Evolutionary conservation across 2,797 vertebrate species (phyloP).

Genomic region (Echeneis naucrates): DNA sequence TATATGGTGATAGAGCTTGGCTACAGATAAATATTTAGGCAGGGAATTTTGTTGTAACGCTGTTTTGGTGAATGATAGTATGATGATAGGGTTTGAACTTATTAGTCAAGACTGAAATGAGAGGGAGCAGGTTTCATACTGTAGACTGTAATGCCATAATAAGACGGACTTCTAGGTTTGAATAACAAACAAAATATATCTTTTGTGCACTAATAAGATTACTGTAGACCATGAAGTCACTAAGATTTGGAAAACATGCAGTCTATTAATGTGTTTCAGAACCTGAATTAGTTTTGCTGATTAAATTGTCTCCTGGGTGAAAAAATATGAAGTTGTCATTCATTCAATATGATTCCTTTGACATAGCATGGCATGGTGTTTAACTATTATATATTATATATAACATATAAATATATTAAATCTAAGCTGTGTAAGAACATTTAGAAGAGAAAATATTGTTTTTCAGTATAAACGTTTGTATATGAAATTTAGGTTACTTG

Average conservation of each 20-base stretch:
- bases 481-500: not conserved
- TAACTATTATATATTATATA: conserved; percentile 2
- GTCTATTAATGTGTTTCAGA: conserved; percentile 34
- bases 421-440: not conserved
- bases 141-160: conserved; percentile 44
- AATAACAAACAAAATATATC: conserved; percentile 43
- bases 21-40: conserved; percentile 53
- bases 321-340: conserved; percentile 15
- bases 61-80: conserved; percentile 63
- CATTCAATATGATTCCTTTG: conserved; percentile 4
- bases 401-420: no score
- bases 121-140: conserved; percentile 43
- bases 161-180: conserved; percentile 25
- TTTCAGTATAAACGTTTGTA: not conserved
- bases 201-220: conserved; percentile 27
- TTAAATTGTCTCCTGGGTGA: conserved; percentile 10
- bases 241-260: conserved; percentile 14
- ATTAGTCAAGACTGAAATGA: conserved; percentile 57
- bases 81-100: conserved; percentile 59
- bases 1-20: conserved; percentile 66
- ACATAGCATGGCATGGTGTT: not conserved
- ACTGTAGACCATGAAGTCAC: conserved; percentile 10
- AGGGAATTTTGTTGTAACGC: conserved; percentile 67
- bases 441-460: conserved; percentile 1
- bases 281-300: conserved; percentile 23